These are phyloP conservation scores for Physella acuta DNA, from an alignment of 1,140 invertebrate species.

Conservation along the genomic window DNA sequence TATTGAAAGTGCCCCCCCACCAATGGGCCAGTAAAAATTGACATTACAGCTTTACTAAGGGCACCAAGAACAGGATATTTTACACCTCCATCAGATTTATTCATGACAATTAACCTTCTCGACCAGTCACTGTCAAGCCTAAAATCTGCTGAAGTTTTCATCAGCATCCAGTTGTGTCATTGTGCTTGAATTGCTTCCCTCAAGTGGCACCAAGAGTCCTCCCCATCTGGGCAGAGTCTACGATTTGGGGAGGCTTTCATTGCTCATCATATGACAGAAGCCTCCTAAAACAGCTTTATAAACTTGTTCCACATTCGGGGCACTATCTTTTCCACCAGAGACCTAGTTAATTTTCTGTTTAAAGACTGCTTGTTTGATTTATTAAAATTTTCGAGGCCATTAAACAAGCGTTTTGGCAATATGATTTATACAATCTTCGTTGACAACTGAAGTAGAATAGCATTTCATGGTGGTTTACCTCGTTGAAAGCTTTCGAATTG, in stretches of 20 bases:
- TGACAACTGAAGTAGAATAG: neutral
- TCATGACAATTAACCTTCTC: too few relatives aligned
- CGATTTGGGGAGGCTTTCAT: neutral
- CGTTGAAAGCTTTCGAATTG: neutral
- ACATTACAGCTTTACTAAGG: neutral
- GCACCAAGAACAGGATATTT: neutral
- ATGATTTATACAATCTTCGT: neutral
- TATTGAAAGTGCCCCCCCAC: too few relatives aligned
- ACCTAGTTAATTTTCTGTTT: neutral
- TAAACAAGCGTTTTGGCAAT: neutral
- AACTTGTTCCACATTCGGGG: neutral
- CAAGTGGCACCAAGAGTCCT: neutral
- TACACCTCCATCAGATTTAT: too few relatives aligned
- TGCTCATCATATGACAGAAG: neutral
- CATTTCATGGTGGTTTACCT: neutral
- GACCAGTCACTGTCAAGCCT: too few relatives aligned
- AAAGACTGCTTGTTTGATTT: neutral
- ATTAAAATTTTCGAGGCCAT: neutral
- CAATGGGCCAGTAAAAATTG: neutral
- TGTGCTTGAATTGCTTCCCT: too few relatives aligned
- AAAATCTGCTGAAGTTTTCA: too few relatives aligned
- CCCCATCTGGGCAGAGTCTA: neutral
- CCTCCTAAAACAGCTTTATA: neutral
- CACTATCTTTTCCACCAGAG: neutral
- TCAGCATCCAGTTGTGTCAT: too few relatives aligned